phyloP scores from a whole-genome alignment of 2,888 invertebrate genomes.

The Orthosia incerta region DNA sequence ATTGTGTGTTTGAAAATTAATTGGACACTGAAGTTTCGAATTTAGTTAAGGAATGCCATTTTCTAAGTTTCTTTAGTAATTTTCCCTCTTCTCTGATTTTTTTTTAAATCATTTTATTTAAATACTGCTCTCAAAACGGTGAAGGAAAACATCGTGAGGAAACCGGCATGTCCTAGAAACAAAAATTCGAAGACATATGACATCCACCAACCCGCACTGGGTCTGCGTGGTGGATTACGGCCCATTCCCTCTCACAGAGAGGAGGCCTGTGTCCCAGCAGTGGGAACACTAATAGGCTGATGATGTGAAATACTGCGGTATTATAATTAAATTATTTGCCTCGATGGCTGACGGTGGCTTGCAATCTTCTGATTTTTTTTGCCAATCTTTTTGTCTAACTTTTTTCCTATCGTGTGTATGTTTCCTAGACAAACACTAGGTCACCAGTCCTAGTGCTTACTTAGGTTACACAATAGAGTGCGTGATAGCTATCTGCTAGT shows the following conservation, averaged over 20 bases:
- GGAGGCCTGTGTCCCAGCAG: too few relatives aligned
- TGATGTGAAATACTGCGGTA: too few relatives aligned
- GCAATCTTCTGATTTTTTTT: too few relatives aligned
- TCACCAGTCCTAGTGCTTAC: neutral
- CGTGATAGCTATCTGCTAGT: slow-evolving; percentile 47
- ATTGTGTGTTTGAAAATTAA: neutral
- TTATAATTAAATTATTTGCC: neutral
- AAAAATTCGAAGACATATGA: too few relatives aligned
- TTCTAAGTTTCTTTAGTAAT: neutral
- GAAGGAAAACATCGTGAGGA: too few relatives aligned
- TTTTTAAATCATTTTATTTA: neutral
- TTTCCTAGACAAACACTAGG: slow-evolving; percentile 36
- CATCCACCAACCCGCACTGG: too few relatives aligned
- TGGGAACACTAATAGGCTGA: too few relatives aligned
- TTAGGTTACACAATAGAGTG: slow-evolving; percentile 42
- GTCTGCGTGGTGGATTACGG: too few relatives aligned
- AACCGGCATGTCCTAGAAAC: too few relatives aligned
- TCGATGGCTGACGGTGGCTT: too few relatives aligned
- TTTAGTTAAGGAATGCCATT: neutral
- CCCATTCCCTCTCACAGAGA: too few relatives aligned
- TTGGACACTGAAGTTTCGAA: neutral
- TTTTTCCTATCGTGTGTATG: slow-evolving; percentile 35
- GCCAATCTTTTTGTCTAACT: neutral
- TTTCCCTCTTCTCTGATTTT: neutral
- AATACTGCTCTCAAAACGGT: too few relatives aligned